A percentile compares a stretch with the other conserved stretches of the same genome.
phyloP scores from a whole-genome alignment of 2,888 invertebrate species.

The Buathra laborator region DNA sequence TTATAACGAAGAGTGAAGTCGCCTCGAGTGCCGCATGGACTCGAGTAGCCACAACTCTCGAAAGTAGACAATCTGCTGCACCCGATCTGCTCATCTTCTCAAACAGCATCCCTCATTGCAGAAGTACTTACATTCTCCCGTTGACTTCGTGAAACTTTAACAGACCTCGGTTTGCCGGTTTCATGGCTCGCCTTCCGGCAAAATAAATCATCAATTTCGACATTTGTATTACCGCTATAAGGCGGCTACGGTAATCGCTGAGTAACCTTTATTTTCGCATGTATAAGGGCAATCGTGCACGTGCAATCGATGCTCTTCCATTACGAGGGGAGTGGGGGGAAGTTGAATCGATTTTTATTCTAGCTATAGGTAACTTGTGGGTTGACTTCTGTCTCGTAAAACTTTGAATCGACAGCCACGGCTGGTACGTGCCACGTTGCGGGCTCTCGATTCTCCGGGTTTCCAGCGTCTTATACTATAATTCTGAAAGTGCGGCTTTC shows the following conservation, averaged over 20 bases:
- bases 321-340: neutral
- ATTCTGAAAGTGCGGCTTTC: conserved; percentile 62
- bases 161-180: neutral
- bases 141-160: neutral
- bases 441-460: conserved; percentile 14
- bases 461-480: conserved; percentile 46
- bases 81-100: neutral
- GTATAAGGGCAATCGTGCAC: conserved; percentile 20
- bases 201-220: neutral
- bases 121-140: neutral
- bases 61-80: neutral
- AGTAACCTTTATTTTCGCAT: conserved; percentile 54
- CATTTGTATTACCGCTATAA: neutral
- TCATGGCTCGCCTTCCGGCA: neutral
- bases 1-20: conserved; percentile 66
- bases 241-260: conserved; percentile 50
- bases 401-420: conserved; percentile 58
- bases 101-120: neutral
- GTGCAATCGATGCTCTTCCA: conserved; percentile 16
- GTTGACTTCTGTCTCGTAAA: conserved; percentile 68
- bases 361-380: conserved; percentile 55
- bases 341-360: conserved; percentile 60
- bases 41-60: conserved; percentile 15
- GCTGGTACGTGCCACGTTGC: conserved; percentile 56
- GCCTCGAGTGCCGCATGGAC: conserved; percentile 44